Conservation (phyloP, 2,888 invertebrate species). For the Plebejus melissa region DNA sequence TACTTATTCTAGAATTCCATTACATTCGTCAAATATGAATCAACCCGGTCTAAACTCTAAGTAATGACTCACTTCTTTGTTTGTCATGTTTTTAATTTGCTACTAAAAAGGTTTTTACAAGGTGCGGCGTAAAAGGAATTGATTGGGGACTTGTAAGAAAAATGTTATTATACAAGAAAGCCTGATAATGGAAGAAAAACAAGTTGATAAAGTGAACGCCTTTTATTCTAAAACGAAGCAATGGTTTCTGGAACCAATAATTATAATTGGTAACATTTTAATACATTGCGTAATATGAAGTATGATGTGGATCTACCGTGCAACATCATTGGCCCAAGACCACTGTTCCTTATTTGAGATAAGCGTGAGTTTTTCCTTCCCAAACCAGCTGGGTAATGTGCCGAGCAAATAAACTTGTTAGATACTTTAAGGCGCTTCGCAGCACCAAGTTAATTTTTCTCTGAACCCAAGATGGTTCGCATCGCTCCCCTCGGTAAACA, state of each 20-base stretch:
- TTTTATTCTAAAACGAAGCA: background rate
- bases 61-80: conserved; percentile 14
- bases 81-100: conserved; percentile 9
- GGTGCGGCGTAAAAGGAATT: conserved; percentile 12
- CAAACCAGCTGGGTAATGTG: conserved; percentile 70
- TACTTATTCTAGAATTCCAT: background rate
- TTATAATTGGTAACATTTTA: background rate
- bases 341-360: conserved; percentile 71
- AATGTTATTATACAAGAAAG: background rate
- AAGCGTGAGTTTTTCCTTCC: conserved; percentile 77
- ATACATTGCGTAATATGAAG: background rate
- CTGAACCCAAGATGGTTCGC: conserved; percentile 43
- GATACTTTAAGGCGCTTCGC: conserved; percentile 62
- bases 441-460: conserved; percentile 60
- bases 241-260: background rate
- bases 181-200: background rate
- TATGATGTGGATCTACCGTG: background rate
- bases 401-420: conserved; percentile 63
- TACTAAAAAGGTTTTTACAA: conserved; percentile 5
- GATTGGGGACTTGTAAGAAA: background rate
- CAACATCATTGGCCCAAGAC: conserved; percentile 48
- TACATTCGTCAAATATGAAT: background rate
- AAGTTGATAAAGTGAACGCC: background rate
- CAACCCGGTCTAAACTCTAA: background rate
- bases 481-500: conserved; percentile 34